Percentiles rank a stretch among this genome's conserved stretches.
These are phyloP conservation scores for Potorous gilbertii DNA, from an alignment of 2,797 vertebrate species.

Conservation along the genomic window DNA sequence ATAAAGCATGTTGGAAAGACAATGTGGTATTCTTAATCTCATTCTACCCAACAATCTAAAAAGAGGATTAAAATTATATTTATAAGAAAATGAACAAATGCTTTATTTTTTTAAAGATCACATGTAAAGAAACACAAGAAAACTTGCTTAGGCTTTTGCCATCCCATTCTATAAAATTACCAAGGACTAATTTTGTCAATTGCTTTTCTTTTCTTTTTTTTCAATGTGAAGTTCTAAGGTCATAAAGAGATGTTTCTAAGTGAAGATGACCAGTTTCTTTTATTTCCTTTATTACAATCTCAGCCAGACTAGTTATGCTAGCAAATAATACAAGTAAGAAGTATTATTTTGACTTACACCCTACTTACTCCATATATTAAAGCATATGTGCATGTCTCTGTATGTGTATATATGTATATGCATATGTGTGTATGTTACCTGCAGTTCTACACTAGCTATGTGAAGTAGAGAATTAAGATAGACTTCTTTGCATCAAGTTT, in stretches of 20 bases:
- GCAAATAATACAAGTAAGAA: neutral
- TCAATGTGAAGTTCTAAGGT: neutral
- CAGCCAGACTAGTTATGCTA: neutral
- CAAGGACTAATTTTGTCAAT: neutral
- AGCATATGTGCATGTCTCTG: neutral
- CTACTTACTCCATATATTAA: neutral
- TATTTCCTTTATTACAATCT: neutral
- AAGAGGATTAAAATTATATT: neutral
- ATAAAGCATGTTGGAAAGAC: neutral
- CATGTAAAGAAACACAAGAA: neutral
- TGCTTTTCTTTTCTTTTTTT: neutral
- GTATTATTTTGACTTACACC: neutral
- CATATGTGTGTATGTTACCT: neutral
- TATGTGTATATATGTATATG: too few relatives aligned
- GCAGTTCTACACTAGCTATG: too few relatives aligned
- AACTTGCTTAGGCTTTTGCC: neutral
- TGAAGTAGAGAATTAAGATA: neutral
- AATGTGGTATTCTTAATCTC: neutral
- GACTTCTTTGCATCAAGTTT: neutral
- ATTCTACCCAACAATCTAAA: neutral
- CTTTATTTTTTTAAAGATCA: neutral
- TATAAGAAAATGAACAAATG: constrained; percentile 11
- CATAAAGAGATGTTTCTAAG: constrained; percentile 3
- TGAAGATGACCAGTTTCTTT: neutral
- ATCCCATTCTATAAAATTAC: neutral